Evolutionary conservation across 1,140 invertebrate genomes (phyloP).

Genomic region (Drosophila sturtevanti): DNA sequence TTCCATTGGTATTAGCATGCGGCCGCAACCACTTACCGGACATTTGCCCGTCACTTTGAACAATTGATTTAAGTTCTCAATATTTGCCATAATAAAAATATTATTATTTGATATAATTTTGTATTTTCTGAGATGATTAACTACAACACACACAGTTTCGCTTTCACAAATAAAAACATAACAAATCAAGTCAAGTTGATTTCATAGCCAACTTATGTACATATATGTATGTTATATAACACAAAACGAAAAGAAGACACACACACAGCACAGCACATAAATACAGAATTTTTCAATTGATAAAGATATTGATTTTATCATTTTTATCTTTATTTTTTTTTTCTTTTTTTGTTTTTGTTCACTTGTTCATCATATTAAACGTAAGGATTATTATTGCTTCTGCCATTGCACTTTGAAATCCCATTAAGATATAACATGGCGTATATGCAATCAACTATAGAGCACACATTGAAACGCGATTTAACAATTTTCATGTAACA

Average conservation of each 20-base stretch:
- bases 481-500: too few relatives aligned
- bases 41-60: conserved; percentile 3
- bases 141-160: neutral
- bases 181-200: neutral
- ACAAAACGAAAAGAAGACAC: neutral
- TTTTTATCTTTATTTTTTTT: too few relatives aligned
- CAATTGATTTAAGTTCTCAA: neutral
- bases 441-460: neutral
- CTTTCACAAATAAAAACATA: neutral
- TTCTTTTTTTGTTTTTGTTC: neutral
- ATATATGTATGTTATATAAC: neutral
- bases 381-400: neutral
- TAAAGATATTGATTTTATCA: too few relatives aligned
- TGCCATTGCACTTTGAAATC: neutral
- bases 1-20: neutral
- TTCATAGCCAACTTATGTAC: neutral
- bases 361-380: neutral
- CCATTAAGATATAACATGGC: neutral
- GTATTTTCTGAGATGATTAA: neutral
- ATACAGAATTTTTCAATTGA: too few relatives aligned
- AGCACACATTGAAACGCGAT: too few relatives aligned
- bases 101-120: neutral
- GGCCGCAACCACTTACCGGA: neutral
- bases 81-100: neutral
- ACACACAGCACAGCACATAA: too few relatives aligned